These are phyloP conservation scores for Myiotriccus ornatus DNA, from an alignment of 2,797 vertebrate species.

Conservation along the genomic window DNA sequence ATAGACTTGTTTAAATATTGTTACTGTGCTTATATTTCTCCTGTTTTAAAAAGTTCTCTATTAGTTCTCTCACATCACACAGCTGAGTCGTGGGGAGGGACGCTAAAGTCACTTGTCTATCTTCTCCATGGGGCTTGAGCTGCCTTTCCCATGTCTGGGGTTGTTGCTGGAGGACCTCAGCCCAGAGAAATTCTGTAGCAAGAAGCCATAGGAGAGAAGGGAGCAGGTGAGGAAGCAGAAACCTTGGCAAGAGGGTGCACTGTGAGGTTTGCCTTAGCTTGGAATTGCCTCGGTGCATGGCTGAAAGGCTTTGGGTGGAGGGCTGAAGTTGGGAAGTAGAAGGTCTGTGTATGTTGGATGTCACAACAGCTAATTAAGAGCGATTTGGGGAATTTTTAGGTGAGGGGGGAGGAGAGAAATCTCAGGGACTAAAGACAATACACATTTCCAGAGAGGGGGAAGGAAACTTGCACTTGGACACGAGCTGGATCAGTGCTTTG, in stretches of 20 bases:
- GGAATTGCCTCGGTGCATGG: background rate
- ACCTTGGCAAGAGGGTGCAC: background rate
- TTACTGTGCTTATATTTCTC: slow-evolving; percentile 74
- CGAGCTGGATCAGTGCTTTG: background rate
- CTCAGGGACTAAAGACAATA: slow-evolving; percentile 27
- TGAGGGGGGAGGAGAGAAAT: slow-evolving; percentile 14
- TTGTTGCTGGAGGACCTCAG: slow-evolving; percentile 29
- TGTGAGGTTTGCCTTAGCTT: background rate
- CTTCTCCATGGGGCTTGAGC: background rate
- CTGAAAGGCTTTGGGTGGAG: background rate
- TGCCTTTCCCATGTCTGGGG: background rate
- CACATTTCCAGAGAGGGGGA: slow-evolving; percentile 3
- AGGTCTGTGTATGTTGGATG: slow-evolving; percentile 25
- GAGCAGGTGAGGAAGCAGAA: background rate
- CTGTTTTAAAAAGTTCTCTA: slow-evolving; percentile 65
- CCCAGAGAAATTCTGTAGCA: slow-evolving; percentile 62
- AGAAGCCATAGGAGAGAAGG: slow-evolving; percentile 31
- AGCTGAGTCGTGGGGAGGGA: background rate
- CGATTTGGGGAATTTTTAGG: background rate
- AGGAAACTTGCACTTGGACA: slow-evolving; percentile 11
- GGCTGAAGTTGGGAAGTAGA: slow-evolving; percentile 10
- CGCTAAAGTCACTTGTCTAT: background rate
- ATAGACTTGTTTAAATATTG: slow-evolving; percentile 79
- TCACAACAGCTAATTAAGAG: background rate
- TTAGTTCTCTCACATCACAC: slow-evolving; percentile 57